phyloP scores from a whole-genome alignment of 2,888 invertebrate genomes.

The Petrophora chlorosata region DNA sequence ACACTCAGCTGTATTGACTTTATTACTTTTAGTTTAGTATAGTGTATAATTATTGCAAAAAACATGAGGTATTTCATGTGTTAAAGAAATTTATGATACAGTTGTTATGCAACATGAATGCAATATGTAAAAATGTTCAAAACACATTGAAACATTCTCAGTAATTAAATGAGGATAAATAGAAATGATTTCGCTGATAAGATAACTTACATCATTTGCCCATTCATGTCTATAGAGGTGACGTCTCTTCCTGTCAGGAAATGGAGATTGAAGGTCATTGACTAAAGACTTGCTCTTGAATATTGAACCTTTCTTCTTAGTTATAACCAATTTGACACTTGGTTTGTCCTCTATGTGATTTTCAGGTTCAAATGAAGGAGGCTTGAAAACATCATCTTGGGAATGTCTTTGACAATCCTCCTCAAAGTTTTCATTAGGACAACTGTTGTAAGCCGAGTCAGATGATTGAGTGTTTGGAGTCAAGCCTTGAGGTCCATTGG shows the following conservation, averaged over 20 bases:
- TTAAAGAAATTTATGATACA: not conserved
- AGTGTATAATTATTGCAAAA: no score
- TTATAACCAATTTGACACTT: slow-evolving; percentile 88
- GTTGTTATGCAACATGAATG: not conserved
- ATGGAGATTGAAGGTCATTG: slow-evolving; percentile 83
- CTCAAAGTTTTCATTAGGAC: slow-evolving; percentile 74
- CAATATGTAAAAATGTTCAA: not conserved
- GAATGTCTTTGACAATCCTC: slow-evolving; percentile 66
- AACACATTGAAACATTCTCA: no score
- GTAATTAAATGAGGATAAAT: no score
- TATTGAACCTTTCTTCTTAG: slow-evolving; percentile 94
- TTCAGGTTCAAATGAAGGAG: slow-evolving; percentile 66
- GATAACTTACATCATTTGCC: slow-evolving; percentile 88
- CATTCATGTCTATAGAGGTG: slow-evolving; percentile 95
- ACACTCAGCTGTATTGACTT: no score
- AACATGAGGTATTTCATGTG: no score
- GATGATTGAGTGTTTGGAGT: slow-evolving; percentile 60
- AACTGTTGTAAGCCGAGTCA: slow-evolving; percentile 75
- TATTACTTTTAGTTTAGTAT: no score
- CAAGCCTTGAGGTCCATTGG: slow-evolving; percentile 55
- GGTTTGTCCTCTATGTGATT: slow-evolving; percentile 76
- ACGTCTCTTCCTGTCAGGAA: slow-evolving; percentile 87
- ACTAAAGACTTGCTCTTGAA: slow-evolving; percentile 92
- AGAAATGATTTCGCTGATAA: not conserved
- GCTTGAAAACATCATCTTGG: slow-evolving; percentile 77